Conservation (phyloP, 2,797 vertebrate species). For the Dromococcyx pavoninus region DNA sequence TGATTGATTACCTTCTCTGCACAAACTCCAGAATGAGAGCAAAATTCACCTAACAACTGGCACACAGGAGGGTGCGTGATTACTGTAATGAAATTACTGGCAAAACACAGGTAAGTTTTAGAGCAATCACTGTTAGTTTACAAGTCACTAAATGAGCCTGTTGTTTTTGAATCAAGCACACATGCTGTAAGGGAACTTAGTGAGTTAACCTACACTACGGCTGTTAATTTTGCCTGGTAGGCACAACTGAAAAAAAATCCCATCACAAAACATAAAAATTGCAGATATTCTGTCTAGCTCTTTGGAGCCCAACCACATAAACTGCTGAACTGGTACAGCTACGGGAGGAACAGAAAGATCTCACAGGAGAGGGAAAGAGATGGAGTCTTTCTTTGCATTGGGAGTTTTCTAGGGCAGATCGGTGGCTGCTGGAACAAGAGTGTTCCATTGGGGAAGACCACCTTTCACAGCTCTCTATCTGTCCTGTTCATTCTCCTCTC, state of each 20-base stretch:
- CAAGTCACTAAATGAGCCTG: neutral
- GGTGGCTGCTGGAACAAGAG: neutral
- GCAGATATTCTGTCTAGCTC: neutral
- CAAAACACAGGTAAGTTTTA: neutral
- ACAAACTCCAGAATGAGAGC: neutral
- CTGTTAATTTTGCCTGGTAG: conserved; percentile 24
- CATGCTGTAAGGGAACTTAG: neutral
- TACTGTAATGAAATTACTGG: neutral
- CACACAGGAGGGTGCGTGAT: neutral
- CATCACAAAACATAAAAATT: neutral
- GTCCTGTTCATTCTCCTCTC: neutral
- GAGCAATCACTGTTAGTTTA: conserved; percentile 3
- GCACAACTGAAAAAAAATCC: neutral
- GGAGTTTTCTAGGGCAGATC: neutral
- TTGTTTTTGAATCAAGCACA: neutral
- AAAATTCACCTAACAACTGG: neutral
- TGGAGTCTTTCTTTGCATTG: neutral
- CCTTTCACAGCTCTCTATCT: neutral
- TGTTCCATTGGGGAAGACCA: neutral
- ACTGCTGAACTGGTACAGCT: neutral
- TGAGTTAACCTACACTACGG: neutral
- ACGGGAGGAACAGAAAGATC: neutral
- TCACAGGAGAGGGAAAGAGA: neutral
- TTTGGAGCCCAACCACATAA: neutral
- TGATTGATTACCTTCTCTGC: neutral